Evolutionary conservation across 2,113 vertebrate genomes (phyloP).

Genomic region (Acanthochromis polyacanthus): DNA sequence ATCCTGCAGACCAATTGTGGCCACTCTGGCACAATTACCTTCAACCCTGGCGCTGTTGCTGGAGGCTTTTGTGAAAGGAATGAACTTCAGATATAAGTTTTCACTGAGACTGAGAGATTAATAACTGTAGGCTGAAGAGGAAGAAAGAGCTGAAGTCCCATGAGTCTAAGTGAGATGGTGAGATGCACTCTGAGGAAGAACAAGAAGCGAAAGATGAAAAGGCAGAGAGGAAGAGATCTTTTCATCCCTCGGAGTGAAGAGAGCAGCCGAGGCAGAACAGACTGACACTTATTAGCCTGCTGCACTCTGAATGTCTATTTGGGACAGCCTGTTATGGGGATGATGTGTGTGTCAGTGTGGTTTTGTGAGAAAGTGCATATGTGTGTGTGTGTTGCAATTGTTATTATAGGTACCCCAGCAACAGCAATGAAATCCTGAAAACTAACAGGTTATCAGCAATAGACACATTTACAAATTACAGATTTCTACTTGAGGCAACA

Average conservation of each 20-base stretch:
- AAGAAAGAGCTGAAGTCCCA: slow-evolving; percentile 6
- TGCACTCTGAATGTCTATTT: not conserved
- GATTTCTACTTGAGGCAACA: too few species aligned
- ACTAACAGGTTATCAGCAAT: not conserved
- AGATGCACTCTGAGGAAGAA: slow-evolving; percentile 39
- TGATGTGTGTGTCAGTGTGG: not conserved
- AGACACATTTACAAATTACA: not conserved
- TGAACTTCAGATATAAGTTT: not conserved
- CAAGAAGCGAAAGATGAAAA: slow-evolving; percentile 37
- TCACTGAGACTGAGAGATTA: slow-evolving; percentile 20
- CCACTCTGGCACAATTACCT: too few species aligned
- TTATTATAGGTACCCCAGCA: not conserved
- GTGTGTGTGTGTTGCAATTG: not conserved
- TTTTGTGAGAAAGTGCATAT: not conserved
- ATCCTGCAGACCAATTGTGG: too few species aligned
- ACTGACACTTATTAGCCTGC: slow-evolving; percentile 27
- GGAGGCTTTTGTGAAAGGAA: not conserved
- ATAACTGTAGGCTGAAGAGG: slow-evolving; percentile 21
- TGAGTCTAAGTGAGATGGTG: slow-evolving; percentile 38
- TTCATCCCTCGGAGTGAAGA: slow-evolving; percentile 36
- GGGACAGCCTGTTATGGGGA: not conserved
- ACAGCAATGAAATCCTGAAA: not conserved
- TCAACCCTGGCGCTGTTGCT: not conserved
- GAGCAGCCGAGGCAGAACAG: slow-evolving; percentile 10
- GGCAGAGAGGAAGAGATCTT: slow-evolving; percentile 21